Conservation (phyloP, 2,797 vertebrate species). For the Eospalax fontanierii region DNA sequence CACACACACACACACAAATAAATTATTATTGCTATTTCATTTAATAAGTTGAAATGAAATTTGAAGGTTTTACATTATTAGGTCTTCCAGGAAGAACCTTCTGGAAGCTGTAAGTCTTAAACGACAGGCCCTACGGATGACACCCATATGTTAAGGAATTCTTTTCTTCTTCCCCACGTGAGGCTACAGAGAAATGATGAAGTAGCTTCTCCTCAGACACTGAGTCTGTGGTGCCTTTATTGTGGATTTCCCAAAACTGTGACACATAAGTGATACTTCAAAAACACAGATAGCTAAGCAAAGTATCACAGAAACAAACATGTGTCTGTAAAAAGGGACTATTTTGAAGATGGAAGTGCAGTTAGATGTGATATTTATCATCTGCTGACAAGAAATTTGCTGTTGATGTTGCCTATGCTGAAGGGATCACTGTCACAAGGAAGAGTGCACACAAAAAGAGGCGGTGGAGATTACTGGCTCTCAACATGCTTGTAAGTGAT, state of each 20-base stretch:
- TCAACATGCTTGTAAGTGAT: not conserved
- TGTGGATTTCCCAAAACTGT: not conserved
- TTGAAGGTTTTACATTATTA: not conserved
- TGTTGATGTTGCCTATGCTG: not conserved
- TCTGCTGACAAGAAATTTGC: conserved; percentile 14
- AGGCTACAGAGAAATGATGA: not conserved
- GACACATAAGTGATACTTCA: not conserved
- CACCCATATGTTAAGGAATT: too few species aligned
- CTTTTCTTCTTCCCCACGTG: not conserved
- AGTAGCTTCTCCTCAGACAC: too few species aligned
- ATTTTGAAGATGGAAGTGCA: not conserved
- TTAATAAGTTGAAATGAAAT: not conserved
- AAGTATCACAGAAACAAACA: conserved; percentile 22
- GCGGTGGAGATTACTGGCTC: not conserved
- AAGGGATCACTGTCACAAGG: conserved; percentile 8
- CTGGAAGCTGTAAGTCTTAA: too few species aligned
- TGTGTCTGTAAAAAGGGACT: conserved; percentile 1
- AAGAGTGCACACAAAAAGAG: not conserved
- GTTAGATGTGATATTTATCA: conserved; percentile 23
- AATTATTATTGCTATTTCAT: too few species aligned
- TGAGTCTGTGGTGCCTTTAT: not conserved
- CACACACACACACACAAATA: too few species aligned
- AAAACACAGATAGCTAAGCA: not conserved
- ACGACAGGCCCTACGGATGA: fast-evolving
- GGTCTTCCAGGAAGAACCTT: not conserved